Evolutionary conservation across 2,888 invertebrate genomes (phyloP), one percentile per base, ranked within the genome.

Genomic region (Ellobium chinense): DNA sequence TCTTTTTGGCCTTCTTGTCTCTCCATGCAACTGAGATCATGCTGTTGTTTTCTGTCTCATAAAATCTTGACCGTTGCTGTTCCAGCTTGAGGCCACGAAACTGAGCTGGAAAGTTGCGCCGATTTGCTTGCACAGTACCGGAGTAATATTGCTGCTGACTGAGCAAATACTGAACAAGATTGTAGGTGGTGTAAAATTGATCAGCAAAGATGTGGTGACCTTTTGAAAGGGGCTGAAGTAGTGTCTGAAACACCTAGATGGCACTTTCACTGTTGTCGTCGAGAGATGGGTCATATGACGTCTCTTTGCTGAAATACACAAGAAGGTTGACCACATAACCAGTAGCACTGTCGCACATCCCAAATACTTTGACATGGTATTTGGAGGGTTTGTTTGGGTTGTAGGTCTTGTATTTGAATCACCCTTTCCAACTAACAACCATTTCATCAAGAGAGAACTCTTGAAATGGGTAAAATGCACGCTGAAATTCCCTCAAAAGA

Each of bases 291-390:
- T 63, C 63, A 9, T 66, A 66, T 36, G 66, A 66, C 18, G 66
- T 66, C 36, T 66, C 66, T 14, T 21, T 12, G 18, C 66, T 21
- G n/a, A 66, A 66, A 36, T 66, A 36, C 7, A 66, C 37, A 21
- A 36, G 66, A 12, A 66, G 66, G 66, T 66, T 66, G 34, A 66
- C 21, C 7, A 66, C 36, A 37, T 66, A 66, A 4, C 36, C 66
- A 2, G 66, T 34, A n/a, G 3, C 36, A 37, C 66, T 66, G 31
- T 66, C 37, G 14, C 27, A 4, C 14, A 66, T 5, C 14, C 66
- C 66, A 66, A 66, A 66, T 34, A 66, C 66, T 34, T 66, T 66
- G 21, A 36, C 66, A 21, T 34, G 66, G 66, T 66, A 66, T 21
- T 66, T 66, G 4, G 34, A 37, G 2, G 66, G 36, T 34, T 66